Conservation (phyloP, 2,888 invertebrate genomes). For the Phaonia tiefii region DNA sequence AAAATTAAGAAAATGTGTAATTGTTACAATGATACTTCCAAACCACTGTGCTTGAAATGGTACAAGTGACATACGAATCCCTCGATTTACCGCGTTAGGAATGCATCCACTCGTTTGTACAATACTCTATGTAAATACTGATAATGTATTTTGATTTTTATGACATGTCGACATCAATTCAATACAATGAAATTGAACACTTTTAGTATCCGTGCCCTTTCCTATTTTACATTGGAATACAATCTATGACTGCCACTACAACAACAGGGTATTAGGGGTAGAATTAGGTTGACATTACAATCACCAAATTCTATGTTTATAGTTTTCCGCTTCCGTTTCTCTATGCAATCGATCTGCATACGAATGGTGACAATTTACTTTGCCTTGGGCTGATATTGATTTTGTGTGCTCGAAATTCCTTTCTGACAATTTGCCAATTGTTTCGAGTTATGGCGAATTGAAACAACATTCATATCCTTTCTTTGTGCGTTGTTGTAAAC, state of each 20-base stretch:
- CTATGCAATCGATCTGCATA: slow-evolving; percentile 59
- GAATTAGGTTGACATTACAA: slow-evolving; percentile 26
- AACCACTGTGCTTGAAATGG: no score
- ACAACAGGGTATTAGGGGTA: slow-evolving; percentile 41
- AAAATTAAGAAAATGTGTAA: no score
- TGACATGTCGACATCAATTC: slow-evolving; percentile 67
- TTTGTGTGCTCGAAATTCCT: slow-evolving; percentile 73
- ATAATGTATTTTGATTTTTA: slow-evolving; percentile 66
- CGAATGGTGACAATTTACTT: slow-evolving; percentile 55
- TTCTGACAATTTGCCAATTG: slow-evolving; percentile 76
- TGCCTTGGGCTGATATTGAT: slow-evolving; percentile 63
- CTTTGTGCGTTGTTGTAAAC: slow-evolving; percentile 32
- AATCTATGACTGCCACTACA: not conserved
- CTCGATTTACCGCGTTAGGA: no score
- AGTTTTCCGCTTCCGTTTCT: slow-evolving; percentile 43
- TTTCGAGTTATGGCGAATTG: slow-evolving; percentile 75
- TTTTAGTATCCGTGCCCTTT: slow-evolving; percentile 26
- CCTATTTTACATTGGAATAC: not conserved
- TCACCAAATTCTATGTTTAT: slow-evolving; percentile 43
- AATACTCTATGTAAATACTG: slow-evolving; percentile 42
- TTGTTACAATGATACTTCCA: slow-evolving; percentile 12
- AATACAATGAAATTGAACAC: slow-evolving; percentile 54
- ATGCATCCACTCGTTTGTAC: not conserved
- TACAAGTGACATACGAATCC: no score
- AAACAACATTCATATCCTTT: slow-evolving; percentile 48